Base-by-base conservation (phyloP, 1,140 invertebrate species). In the Camponotus floridanus region DNA sequence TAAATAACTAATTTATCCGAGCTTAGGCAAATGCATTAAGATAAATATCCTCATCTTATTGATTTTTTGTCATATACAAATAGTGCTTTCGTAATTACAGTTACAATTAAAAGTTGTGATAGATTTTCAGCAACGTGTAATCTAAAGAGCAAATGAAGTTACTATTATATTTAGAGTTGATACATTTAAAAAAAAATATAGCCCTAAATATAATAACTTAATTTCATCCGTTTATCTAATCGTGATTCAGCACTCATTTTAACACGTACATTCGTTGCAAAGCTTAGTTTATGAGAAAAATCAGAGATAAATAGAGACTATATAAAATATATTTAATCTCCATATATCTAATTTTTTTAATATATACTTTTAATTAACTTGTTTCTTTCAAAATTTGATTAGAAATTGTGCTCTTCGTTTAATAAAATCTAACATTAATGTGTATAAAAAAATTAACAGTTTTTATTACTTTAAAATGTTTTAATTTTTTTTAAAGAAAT, bases 21-120 rank as follows among this genome's bases (percentile, higher is more conserved):
- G 0, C 51, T 74, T 61, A 13, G 36, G 33, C 18, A 33, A 55
- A 1, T 71, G 31, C 2, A 51, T 65, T 18, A n/a, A 71, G 39
- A 88, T 76, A 42, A 73, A 67, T 36, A 21, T 18, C 11, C 33
- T 88, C 86, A 70, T 78, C 65, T 71, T 61, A 67, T 76, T 61
- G n/a, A 59, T 39, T 21, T 18, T 2, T 76, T 26, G 26, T 3
- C 5, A 18, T 21, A 78, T 87, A 88, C 13, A 76, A 87, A 84
- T 51, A 39, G 0, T 61, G 1, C 26, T 67, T 18, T 48, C 13
- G 15, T 42, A 39, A 71, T 59, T 45, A 76, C 18, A 3, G n/a
- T n/a, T n/a, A n/a, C n/a, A n/a, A n/a, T n/a, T 73, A 73, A 81
- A 21, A 74, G 18, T 9, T 45, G 26, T 4, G 31, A 85, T 15